Conservation (phyloP, 1,140 invertebrate genomes). For the Caenorhabditis remanei region DNA sequence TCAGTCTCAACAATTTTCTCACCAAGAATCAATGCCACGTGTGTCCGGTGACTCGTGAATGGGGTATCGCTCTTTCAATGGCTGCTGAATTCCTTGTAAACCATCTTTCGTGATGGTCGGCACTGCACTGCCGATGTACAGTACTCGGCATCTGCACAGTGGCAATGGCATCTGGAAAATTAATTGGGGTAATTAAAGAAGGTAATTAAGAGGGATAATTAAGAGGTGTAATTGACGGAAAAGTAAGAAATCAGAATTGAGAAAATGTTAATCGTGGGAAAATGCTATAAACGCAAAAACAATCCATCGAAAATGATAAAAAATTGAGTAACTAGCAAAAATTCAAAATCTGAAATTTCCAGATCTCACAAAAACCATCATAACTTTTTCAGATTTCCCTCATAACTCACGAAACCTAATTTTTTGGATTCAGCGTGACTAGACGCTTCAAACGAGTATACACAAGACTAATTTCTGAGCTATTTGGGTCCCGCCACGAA, state of each 20-base stretch:
- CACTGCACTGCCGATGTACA: conserved; percentile 96
- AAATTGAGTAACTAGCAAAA: neutral
- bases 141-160: conserved; percentile 85
- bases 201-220: neutral
- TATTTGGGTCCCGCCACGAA: too few species aligned
- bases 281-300: too few species aligned
- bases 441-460: too few species aligned
- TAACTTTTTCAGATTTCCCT: too few species aligned
- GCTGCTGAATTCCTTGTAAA: conserved; percentile 94
- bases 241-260: neutral
- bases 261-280: neutral
- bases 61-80: conserved; percentile 93
- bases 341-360: too few species aligned
- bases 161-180: conserved; percentile 66
- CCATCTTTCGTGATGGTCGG: conserved; percentile 97
- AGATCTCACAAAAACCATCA: too few species aligned
- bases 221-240: neutral
- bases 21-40: conserved; percentile 92
- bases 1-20: neutral
- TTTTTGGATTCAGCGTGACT: too few species aligned
- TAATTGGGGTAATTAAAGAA: neutral
- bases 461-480: too few species aligned
- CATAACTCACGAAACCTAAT: too few species aligned
- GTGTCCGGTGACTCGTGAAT: conserved; percentile 83
- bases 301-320: too few species aligned